Base-by-base conservation (phyloP, 1,140 invertebrate genomes). In the Saxidomus purpurata region DNA sequence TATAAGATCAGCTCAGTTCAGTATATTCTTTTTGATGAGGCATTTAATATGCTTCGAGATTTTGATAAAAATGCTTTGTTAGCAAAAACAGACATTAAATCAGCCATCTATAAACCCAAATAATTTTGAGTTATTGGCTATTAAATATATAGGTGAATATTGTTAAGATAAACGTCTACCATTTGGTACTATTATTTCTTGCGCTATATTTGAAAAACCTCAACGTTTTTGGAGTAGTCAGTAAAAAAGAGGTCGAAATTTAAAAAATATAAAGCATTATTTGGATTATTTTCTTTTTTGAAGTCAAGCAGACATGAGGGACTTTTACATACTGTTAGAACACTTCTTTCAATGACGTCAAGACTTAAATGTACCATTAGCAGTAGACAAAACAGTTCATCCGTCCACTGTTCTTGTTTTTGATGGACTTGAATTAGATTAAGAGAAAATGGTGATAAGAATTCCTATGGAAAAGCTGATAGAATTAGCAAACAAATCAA, bases 21-120 rank as follows among this genome's bases (percentile, higher is more conserved):
- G 47, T 92, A 91, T 55, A 55, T 79, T 17, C 76, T 22, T 15
- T 89, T 92, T 38, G 89, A 92, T 31, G 69, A 89, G 69, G 90
- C 89, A 0, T 63, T 91, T 38, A 40, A 59, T 36, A 69, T 92
- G 6, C 63, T 92, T 22, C 74, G 86, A 83, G 22, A 71, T n/a
- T 76, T 86, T 49, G 87, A 87, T 13, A 2, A 43, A 52, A 61
- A 59, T n/a, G 9, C n/a, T 19, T 15, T 43, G 9, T 71, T 89
- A 28, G 81, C 49, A 31, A 82, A 90, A 74, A 31, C n/a, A n/a
- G 31, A 1, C 89, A 92, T 47, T 82, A 90, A 9, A 25, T 88
- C 34, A 71, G 0, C 17, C 89, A 34, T 81, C 90, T 83, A 55
- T 69, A n/a, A 6, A n/a, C 6, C 25, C 36, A 28, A 85, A 74